These are phyloP conservation scores for Sebastes cheni DNA, from an alignment of 2,797 vertebrate species.

Conservation along the genomic window DNA sequence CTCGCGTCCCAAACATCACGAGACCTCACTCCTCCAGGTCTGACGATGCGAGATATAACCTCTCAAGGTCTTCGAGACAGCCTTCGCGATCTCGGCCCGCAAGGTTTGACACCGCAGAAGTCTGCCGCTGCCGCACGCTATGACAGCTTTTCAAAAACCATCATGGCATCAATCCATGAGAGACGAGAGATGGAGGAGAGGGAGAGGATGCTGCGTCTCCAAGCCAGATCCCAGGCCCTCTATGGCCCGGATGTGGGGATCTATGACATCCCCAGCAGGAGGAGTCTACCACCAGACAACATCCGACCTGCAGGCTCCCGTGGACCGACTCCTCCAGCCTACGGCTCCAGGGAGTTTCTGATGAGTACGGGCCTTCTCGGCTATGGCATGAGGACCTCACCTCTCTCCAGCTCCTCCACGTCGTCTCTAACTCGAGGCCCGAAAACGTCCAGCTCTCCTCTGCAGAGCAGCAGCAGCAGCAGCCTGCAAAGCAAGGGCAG, in stretches of 20 bases:
- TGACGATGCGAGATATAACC: conserved; percentile 38
- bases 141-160: conserved; percentile 91
- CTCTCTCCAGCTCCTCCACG: conserved; percentile 87
- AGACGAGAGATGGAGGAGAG: conserved; percentile 90
- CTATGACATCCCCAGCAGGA: conserved; percentile 90
- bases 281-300: conserved; percentile 89
- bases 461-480: conserved; percentile 89
- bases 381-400: conserved; percentile 87
- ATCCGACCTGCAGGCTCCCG: conserved; percentile 65
- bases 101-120: conserved; percentile 55
- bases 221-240: conserved; percentile 66
- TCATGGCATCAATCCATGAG: conserved; percentile 95
- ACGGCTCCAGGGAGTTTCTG: conserved; percentile 92
- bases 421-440: conserved; percentile 90
- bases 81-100: conserved; percentile 57
- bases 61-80: conserved; percentile 56
- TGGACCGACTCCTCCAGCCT: conserved; percentile 83
- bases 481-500: conserved; percentile 88
- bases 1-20: conserved; percentile 50
- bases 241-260: conserved; percentile 87
- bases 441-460: conserved; percentile 89
- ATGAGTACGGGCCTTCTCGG: conserved; percentile 85
- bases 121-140: conserved; percentile 82
- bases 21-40: conserved; percentile 57
- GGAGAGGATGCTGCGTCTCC: conserved; percentile 86